Base-by-base conservation (phyloP, 2,888 invertebrate genomes). In the Lycocerus yunnanus region DNA sequence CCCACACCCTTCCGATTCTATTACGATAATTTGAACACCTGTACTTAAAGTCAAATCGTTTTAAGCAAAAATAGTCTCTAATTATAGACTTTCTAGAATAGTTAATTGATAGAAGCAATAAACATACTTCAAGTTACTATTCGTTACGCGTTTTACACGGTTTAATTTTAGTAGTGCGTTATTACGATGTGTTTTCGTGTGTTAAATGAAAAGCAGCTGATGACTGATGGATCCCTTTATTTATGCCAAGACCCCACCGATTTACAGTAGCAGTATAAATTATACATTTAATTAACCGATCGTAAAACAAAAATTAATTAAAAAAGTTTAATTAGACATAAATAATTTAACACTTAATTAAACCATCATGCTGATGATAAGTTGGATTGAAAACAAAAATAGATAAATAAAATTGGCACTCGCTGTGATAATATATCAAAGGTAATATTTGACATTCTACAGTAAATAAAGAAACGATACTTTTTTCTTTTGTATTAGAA, bases 21-120 rank as follows among this genome's bases (percentile, higher is more conserved):
- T 86, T 85, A 85, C 84, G 85, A 85, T 85, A 85, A 85, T 83
- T 84, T 86, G 83, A 85, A 84, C 86, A 86, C 85, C 85, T 86
- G 85, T 85, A 83, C 83, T 80, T 81, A 82, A 79, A 77, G 80
- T 72, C 78, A 78, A 80, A 80, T 80, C 80, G 80, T 78, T 82
- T 80, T 80, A 80, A 81, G 80, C 81, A 80, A 81, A 81, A 78
- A 81, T 82, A 77, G 78, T 75, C 81, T 78, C 79, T 82, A 82
- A 82, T 82, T 81, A 82, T 81, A 81, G 76, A 75, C 78, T 80
- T 74, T 79, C 77, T 79, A 80, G 80, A 82, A 80, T 78, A 77
- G 74, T 79, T 81, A 81, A 81, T 81, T 80, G 81, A 76, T 74
- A 77, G 74, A 73, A 77, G 77, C 75, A 77, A 68, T 79, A 77